Evolutionary conservation across 2,888 invertebrate species (phyloP), one percentile per base, ranked within the genome.

Genomic region (Torymus tubicola): DNA sequence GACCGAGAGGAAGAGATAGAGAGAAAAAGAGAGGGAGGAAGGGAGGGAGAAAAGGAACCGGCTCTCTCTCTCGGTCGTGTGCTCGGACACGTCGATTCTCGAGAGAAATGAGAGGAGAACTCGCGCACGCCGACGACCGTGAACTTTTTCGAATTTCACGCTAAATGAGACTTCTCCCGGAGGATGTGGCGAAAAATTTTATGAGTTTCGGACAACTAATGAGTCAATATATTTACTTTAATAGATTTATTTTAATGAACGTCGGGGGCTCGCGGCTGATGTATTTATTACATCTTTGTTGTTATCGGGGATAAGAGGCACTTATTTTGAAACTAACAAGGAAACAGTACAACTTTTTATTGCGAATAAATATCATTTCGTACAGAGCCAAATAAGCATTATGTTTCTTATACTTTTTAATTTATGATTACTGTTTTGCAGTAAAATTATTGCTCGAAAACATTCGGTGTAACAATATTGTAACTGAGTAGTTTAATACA

Each of bases 81-180:
- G 12, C 14, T 13, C 21, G 10, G 64, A 57, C 53, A 16, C 57
- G 63, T 70, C 70, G 55, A 57, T 64, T 52, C 55, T 31, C 11
- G 10, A 52, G 64, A 58, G 60, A 69, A 67, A 76, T 60, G 52
- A 57, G 63, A 57, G 63, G 14, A 14, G 14, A 64, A 16, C 24
- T 24, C 16, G 50, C 13, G 12, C 73, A 31, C 31, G n/a, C 53
- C 5, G 14, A 10, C 52, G 52, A 21, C 12, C 31, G 31, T 60
- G 16, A 21, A 50, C 55, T 77, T 77, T 69, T 76, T 69, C 68
- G 16, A 69, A 63, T 61, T 76, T 76, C 68, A 31, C 55, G 61
- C 53, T 69, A 76, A 75, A 76, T 76, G 68, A 68, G 53, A 61
- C 55, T 76, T 69, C 61, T 69, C 42, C 31, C 18, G 13, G 4